A percentile compares a stretch with the other conserved stretches of the same genome.
phyloP scores from a whole-genome alignment of 1,140 invertebrate species.

The Drosophila parvula region DNA sequence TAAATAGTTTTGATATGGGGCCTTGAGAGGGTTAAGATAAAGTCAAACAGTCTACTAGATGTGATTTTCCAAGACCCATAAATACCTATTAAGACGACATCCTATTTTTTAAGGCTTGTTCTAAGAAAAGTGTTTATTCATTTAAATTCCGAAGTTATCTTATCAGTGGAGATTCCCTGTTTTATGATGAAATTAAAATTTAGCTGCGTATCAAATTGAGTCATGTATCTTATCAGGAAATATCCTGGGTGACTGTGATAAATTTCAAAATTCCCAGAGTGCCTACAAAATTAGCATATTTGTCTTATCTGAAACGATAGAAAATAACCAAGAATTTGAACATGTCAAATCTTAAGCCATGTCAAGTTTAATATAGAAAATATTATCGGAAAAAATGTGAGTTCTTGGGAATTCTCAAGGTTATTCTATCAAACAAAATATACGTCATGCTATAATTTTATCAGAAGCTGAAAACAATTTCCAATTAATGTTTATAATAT shows the following conservation, averaged over 20 bases:
- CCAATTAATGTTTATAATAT: not conserved
- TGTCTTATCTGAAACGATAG: constrained; percentile 15
- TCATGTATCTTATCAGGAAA: constrained; percentile 13
- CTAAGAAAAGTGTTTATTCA: not conserved
- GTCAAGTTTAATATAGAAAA: not conserved
- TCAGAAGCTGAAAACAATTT: not conserved
- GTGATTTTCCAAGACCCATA: constrained; percentile 8
- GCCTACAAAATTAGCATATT: not conserved
- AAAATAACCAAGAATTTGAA: not conserved
- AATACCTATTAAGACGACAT: constrained; percentile 11
- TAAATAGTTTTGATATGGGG: constrained; percentile 10
- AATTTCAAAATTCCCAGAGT: constrained; percentile 4
- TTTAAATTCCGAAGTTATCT: not conserved
- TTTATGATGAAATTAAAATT: not conserved
- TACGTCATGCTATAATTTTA: not conserved
- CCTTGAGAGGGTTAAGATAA: constrained; percentile 11
- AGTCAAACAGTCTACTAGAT: constrained; percentile 11
- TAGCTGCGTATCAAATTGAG: constrained; percentile 15
- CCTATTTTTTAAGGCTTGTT: not conserved
- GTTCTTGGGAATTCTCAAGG: not conserved
- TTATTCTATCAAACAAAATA: not conserved
- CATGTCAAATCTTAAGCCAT: constrained; percentile 2
- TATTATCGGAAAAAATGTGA: not conserved
- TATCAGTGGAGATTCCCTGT: not conserved
- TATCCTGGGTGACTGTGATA: not conserved